Conservation (phyloP, 1,140 invertebrate species). For the Pseudobourletiella spinata region DNA sequence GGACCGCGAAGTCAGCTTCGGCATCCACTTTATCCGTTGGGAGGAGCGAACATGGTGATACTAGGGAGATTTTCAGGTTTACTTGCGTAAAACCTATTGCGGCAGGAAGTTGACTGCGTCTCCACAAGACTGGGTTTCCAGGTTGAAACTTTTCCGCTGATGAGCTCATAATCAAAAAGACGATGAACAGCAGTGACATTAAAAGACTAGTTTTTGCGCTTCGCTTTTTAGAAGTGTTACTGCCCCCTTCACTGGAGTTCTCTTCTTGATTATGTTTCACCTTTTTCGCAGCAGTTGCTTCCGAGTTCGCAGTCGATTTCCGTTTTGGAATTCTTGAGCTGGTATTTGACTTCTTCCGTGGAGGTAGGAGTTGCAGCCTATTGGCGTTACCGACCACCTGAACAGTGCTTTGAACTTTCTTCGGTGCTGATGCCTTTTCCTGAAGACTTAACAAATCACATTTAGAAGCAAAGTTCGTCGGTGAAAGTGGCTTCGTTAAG, state of each 20-base stretch:
- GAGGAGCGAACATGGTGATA: constrained; percentile 17
- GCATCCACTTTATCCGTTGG: not conserved
- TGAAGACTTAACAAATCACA: not conserved
- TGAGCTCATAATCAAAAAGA: too few relatives aligned
- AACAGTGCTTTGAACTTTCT: not conserved
- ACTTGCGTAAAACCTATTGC: not conserved
- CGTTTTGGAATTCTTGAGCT: too few relatives aligned
- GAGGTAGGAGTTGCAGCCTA: not conserved
- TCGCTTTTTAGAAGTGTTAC: too few relatives aligned
- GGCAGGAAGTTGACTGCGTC: not conserved
- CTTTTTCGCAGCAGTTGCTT: too few relatives aligned
- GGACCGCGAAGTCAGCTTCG: not conserved
- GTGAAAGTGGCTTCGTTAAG: constrained; percentile 6
- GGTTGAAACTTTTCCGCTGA: not conserved
- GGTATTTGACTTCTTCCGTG: too few relatives aligned
- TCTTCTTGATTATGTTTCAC: not conserved
- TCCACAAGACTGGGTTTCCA: constrained; percentile 14
- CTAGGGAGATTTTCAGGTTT: constrained; percentile 9
- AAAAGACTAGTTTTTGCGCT: too few relatives aligned
- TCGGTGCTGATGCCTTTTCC: not conserved
- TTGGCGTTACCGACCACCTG: not conserved
- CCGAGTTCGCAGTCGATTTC: too few relatives aligned
- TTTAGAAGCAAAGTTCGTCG: not conserved
- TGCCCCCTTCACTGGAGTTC: not conserved
- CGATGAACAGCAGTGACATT: too few relatives aligned